Evolutionary conservation across 2,113 vertebrate species (phyloP), one percentile per base, ranked within the genome.

Genomic region (Plotosus lineatus): DNA sequence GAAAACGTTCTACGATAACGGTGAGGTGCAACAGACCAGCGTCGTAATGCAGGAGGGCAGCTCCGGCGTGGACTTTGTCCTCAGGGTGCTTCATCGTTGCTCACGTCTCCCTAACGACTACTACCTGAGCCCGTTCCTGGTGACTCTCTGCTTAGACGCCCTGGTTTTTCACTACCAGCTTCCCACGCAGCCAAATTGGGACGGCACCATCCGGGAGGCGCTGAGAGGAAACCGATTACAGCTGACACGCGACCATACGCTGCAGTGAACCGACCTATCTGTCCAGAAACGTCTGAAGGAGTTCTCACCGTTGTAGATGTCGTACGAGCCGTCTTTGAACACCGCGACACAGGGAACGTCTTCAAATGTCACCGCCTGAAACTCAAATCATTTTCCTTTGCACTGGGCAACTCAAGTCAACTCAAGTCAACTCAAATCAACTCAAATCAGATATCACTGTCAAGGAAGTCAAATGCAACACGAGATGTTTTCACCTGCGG

Each of bases 241-340:
- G 38, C 81, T 89, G 44, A 85, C 71, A n/a, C 87, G 85, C 31
- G 12, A 56, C 3, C 17, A 19, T 0, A 58, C 23, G 28, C 5
- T 26, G 8, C 11, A 10, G 33, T 38, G 42, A 56, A 56, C 28
- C 4, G 11, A 56, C 33, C 50, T 1, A 0, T 53, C 1, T 26
- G 36, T 15, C 36, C 1, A 11, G 17, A 9, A 63, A 31, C 0
- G 0, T 3, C 3, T 14, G 6, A 46, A 71, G 40, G 46, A 40
- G 42, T 3, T 90, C 96, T 94, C 88, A 98, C 97, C 95, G 68
- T 94, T 92, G 85, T 95, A 99, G 36, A 93, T 89, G 85, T 95
- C 94, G 77, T 92, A 96, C 19, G 92, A 94, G 44, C 92, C 95
- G 53, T 99, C 98, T 92, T 99, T 99, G 88, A 99, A 97, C 79